Conservation (phyloP, 2,888 invertebrate genomes). For the Nymphalis polychloros region DNA sequence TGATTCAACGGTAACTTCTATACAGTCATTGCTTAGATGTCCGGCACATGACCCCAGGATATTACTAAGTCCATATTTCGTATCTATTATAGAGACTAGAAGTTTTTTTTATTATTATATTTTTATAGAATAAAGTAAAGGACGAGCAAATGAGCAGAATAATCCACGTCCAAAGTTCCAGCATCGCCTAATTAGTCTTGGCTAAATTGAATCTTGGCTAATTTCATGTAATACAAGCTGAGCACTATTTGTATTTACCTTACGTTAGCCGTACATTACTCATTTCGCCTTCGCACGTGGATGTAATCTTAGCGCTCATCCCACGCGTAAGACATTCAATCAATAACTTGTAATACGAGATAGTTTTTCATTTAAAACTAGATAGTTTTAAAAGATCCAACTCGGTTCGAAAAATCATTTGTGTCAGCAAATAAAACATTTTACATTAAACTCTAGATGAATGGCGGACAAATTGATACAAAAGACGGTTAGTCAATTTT, state of each 20-base stretch:
- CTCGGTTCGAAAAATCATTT: no score
- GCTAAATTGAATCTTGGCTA: slow-evolving; percentile 24
- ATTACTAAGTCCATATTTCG: slow-evolving; percentile 8
- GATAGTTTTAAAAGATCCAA: not conserved
- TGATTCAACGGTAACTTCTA: slow-evolving; percentile 46
- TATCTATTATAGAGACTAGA: not conserved
- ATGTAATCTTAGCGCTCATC: slow-evolving; percentile 28
- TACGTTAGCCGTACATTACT: slow-evolving; percentile 36
- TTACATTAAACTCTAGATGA: no score
- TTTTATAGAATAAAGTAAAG: no score
- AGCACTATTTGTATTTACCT: slow-evolving; percentile 23
- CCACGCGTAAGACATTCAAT: slow-evolving; percentile 27
- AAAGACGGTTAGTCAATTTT: no score
- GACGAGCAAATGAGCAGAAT: no score
- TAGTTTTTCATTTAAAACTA: slow-evolving; percentile 3
- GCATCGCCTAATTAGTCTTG: not conserved
- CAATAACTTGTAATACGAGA: slow-evolving; percentile 11
- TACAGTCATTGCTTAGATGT: slow-evolving; percentile 19
- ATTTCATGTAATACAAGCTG: slow-evolving; percentile 17
- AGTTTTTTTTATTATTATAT: not conserved
- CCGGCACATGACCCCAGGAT: slow-evolving; percentile 23
- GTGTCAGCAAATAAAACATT: no score
- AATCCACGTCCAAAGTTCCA: not conserved
- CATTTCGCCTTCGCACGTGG: slow-evolving; percentile 40
- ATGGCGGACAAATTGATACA: no score